Evolutionary conservation across 2,888 invertebrate species (phyloP), one percentile per base, ranked within the genome.

Genomic region (Pardosa pseudoannulata): DNA sequence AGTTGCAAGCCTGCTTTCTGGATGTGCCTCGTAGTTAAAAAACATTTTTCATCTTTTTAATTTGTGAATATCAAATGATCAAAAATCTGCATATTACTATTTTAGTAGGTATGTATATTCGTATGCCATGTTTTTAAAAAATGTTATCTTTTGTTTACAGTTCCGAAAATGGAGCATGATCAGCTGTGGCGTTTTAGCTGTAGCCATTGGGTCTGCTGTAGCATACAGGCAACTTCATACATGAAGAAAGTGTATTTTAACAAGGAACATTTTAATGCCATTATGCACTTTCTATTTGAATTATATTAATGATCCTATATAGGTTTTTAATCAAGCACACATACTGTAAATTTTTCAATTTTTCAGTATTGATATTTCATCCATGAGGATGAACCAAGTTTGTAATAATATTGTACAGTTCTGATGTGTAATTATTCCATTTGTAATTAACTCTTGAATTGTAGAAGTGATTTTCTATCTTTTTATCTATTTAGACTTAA

Each of bases 131-230:
- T n/a, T n/a, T n/a, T n/a, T n/a, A n/a, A n/a, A n/a, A n/a, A n/a
- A n/a, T n/a, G 36, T 9, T 46, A 2, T 16, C n/a, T 46, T 16
- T 2, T 46, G n/a, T 23, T 46, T 46, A 11, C 23, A 56, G 56
- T 19, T 56, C 11, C 7, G 23, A 16, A 56, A 56, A 16, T 56
- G 56, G 56, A 23, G 56, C 23, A 23, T 56, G 16, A 73, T 76
- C 31, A 67, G 67, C 9, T 46, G 76, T 50, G 79, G 79, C 32
- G 67, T 85, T 36, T 62, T 78, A 31, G 83, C 78, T 11, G 16
- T 78, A 27, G 83, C 76, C 28, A 67, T 73, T n/a, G 83, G 83
- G 50, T 39, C 72, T 72, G 73, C 56, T n/a, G 73, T 67, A 19
- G 78, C 73, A 7, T 85, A 73, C 68, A 31, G 65, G 27, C 78